Evolutionary conservation across 2,888 invertebrate species (phyloP), one percentile per base, ranked within the genome.

Genomic region (Lacanobia wlatinum): DNA sequence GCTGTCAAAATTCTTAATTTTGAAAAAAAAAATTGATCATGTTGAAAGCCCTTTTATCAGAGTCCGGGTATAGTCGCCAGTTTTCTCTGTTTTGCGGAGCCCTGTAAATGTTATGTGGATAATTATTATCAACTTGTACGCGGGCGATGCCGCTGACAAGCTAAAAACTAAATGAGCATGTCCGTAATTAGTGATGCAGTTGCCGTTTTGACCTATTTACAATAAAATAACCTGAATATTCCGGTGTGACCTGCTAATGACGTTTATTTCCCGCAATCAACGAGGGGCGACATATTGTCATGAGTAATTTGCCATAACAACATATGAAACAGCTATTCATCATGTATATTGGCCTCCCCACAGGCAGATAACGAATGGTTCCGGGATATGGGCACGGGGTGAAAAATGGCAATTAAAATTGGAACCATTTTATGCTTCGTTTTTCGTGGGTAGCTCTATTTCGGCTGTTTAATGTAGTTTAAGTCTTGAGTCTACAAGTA

Each of bases 211-310:
- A 34, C 48, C 50, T 60, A 43, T 38, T 77, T 28, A 38, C 14
- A 58, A 63, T 53, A 72, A 67, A 73, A 66, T 69, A 40, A 34
- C 53, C 46, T 55, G 55, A 69, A 71, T 61, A 38, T 67, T 70
- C 60, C 52, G 23, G 34, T 52, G 60, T 73, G 58, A 56, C 3
- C 34, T 43, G 73, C 12, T 60, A 64, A 67, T 67, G 56, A 64
- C 73, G 38, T 83, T 82, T 67, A 73, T 83, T 61, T 67, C 21
- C 61, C 40, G 62, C 72, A 82, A 78, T 80, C 73, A 72, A 58
- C 23, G 63, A n/a, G 61, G 7, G 55, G 40, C 23, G 78, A 66
- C 65, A 68, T 62, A 71, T 69, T 69, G 65, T 69, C 65, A 66
- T 38, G 78, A 59, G 46, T 66, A 72, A 80, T 82, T 72, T 71